Conservation (phyloP, 35 echinoderm and acorn worm genomes). For the Strongylocentrotus purpuratus region DNA sequence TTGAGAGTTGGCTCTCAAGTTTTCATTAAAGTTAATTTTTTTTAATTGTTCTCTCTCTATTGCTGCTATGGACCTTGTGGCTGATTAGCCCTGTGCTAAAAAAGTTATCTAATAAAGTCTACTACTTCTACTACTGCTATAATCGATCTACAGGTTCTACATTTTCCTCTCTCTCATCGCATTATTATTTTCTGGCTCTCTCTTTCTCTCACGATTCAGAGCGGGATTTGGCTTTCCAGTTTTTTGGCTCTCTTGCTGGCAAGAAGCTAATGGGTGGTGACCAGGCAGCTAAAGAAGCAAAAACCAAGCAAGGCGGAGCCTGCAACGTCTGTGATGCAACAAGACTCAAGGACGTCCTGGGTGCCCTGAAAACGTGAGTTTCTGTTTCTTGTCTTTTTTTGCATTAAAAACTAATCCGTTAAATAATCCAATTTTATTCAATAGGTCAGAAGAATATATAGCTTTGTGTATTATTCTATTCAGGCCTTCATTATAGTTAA, state of each 20-base stretch:
- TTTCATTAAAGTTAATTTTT: too few relatives aligned
- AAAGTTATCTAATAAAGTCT: too few relatives aligned
- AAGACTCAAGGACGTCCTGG: conserved; percentile 77
- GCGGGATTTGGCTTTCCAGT: conserved; percentile 80
- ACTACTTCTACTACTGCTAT: too few relatives aligned
- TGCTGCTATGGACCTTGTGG: too few relatives aligned
- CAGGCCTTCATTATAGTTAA: too few relatives aligned
- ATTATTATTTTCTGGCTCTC: background rate
- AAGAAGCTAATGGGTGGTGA: conserved; percentile 88
- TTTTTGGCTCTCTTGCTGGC: conserved; percentile 92
- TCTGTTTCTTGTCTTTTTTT: background rate
- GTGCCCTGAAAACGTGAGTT: conserved; percentile 88
- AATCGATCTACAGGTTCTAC: too few relatives aligned
- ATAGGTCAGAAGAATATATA: background rate
- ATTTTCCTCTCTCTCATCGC: too few relatives aligned
- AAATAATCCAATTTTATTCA: background rate
- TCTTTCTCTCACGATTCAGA: conserved; percentile 49
- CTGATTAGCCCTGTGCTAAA: too few relatives aligned
- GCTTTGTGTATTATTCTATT: background rate
- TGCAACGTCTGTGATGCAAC: conserved; percentile 92
- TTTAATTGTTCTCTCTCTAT: too few relatives aligned
- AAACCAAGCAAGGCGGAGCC: conserved; percentile 35
- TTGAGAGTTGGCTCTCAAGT: background rate
- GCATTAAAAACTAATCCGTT: background rate
- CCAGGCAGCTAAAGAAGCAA: conserved; percentile 53